Conservation (phyloP, 2,888 invertebrate species). For the Girardia tigrina region DNA sequence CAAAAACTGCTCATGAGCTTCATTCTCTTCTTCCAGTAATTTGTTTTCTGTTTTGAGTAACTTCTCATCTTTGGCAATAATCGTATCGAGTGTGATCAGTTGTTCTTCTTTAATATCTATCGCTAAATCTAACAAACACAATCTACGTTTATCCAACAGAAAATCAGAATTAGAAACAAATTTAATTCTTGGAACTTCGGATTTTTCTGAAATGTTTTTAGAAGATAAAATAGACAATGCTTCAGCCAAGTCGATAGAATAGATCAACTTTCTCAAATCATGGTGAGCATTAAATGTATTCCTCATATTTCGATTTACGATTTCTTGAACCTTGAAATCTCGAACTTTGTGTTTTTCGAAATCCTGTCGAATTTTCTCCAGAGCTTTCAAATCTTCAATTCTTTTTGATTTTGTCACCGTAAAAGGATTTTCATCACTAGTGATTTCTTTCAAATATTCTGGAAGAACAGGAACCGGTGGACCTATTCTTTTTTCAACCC, state of each 20-base stretch:
- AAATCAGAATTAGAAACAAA: background rate
- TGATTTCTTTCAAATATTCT: background rate
- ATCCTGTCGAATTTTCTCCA: background rate
- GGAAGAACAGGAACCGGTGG: background rate
- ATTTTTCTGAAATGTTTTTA: too few species aligned
- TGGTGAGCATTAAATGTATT: background rate
- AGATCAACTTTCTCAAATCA: background rate
- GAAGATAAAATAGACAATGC: too few species aligned
- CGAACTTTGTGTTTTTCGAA: background rate
- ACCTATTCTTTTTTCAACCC: background rate
- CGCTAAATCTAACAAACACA: slow-evolving; percentile 1
- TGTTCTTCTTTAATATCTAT: background rate
- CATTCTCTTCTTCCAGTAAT: background rate
- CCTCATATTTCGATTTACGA: background rate
- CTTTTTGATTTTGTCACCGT: background rate
- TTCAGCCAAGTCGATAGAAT: background rate
- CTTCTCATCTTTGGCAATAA: background rate
- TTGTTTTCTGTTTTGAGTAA: background rate
- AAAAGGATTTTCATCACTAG: background rate
- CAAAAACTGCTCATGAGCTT: background rate
- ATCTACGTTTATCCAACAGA: slow-evolving; percentile 2
- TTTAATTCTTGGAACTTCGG: background rate
- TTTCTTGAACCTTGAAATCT: background rate
- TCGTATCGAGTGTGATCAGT: background rate
- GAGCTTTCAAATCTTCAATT: background rate